phyloP scores from a whole-genome alignment of 2,888 invertebrate genomes.

The Chesias legatella region DNA sequence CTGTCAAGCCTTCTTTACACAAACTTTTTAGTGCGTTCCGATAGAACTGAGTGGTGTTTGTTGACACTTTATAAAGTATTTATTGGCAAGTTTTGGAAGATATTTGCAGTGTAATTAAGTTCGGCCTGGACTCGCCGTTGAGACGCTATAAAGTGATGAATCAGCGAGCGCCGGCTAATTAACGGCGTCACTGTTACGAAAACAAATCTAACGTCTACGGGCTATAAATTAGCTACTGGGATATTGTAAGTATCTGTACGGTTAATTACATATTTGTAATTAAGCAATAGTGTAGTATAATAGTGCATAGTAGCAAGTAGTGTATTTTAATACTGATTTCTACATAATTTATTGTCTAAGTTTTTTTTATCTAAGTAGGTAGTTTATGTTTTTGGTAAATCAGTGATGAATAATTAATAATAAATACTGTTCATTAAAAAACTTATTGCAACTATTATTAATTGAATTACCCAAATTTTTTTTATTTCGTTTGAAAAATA shows the following conservation, averaged over 20 bases:
- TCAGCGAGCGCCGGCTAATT: slow-evolving; percentile 78
- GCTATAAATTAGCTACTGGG: slow-evolving; percentile 45
- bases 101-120: slow-evolving; percentile 63
- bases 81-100: slow-evolving; percentile 41
- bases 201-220: slow-evolving; percentile 64
- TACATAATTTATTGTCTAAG: no score
- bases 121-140: slow-evolving; percentile 64
- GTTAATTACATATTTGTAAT: no score
- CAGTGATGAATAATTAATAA: no score
- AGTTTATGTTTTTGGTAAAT: no score
- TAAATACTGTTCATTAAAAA: no score
- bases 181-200: slow-evolving; percentile 70
- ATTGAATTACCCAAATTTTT: no score
- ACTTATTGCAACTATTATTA: no score
- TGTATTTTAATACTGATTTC: no score
- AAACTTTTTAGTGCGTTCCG: slow-evolving; percentile 66
- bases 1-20: slow-evolving; percentile 48
- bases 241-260: slow-evolving; percentile 61
- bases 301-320: no score
- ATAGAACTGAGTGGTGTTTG: slow-evolving; percentile 47
- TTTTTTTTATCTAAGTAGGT: no score
- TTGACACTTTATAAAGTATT: slow-evolving; percentile 36
- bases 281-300: no score
- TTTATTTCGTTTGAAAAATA: no score
- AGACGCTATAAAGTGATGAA: slow-evolving; percentile 78